These are phyloP conservation scores for Diarsia brunnea DNA, from an alignment of 2,888 invertebrate species.

Conservation along the genomic window DNA sequence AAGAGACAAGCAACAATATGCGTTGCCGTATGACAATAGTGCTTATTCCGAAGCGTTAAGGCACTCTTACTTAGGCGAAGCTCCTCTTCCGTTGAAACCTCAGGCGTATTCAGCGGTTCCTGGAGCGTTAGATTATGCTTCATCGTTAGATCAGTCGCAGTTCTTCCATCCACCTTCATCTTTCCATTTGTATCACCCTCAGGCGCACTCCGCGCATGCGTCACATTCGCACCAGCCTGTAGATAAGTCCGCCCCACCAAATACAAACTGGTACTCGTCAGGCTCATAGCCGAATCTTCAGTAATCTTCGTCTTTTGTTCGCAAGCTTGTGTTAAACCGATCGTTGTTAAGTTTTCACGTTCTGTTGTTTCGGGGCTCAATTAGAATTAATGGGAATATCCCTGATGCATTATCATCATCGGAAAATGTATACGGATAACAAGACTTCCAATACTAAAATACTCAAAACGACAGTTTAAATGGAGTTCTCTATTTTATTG, in stretches of 20 bases:
- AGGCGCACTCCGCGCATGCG: slow-evolving; percentile 85
- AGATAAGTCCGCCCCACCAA: slow-evolving; percentile 92
- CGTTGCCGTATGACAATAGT: slow-evolving; percentile 88
- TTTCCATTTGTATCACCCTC: slow-evolving; percentile 97
- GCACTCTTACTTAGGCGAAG: slow-evolving; percentile 88
- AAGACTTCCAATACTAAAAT: slow-evolving; percentile 78
- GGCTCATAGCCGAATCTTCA: slow-evolving; percentile 92
- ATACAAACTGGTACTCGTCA: slow-evolving; percentile 95
- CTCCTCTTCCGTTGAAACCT: slow-evolving; percentile 95
- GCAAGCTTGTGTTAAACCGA: slow-evolving; percentile 64
- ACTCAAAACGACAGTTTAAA: slow-evolving; percentile 72
- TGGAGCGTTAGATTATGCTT: slow-evolving; percentile 92
- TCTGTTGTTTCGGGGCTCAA: slow-evolving; percentile 73
- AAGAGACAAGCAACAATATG: slow-evolving; percentile 94
- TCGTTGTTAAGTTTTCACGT: slow-evolving; percentile 69
- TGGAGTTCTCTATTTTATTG: slow-evolving; percentile 60
- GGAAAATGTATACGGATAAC: slow-evolving; percentile 81
- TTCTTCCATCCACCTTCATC: slow-evolving; percentile 95
- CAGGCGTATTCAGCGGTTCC: slow-evolving; percentile 96
- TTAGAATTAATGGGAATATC: slow-evolving; percentile 69
- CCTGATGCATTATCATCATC: slow-evolving; percentile 66
- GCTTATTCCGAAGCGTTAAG: slow-evolving; percentile 93
- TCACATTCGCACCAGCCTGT: slow-evolving; percentile 85
- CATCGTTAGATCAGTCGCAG: slow-evolving; percentile 95
- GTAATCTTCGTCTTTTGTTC: slow-evolving; percentile 60